Percentiles rank a stretch among this genome's conserved stretches.
phyloP scores from a whole-genome alignment of 2,113 vertebrate species.

The Forbesichthys agassizii region DNA sequence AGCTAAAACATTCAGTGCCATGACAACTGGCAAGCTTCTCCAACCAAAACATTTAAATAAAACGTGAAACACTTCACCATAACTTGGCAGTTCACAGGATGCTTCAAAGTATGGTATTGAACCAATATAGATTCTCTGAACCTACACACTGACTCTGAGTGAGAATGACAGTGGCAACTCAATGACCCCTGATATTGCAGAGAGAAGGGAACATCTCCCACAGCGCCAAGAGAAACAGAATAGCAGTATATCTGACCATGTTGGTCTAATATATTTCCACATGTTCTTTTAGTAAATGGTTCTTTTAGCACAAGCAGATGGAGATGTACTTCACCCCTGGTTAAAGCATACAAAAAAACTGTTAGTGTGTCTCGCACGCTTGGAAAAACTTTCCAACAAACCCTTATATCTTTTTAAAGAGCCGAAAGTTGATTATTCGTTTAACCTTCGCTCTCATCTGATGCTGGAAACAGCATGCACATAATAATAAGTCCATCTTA shows the following conservation, averaged over 20 bases:
- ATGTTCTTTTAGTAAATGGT: conserved; percentile 35
- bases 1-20: conserved; percentile 4
- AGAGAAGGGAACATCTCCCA: conserved; percentile 30
- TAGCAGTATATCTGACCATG: conserved; percentile 17
- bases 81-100: not conserved
- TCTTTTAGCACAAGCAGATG: conserved; percentile 35
- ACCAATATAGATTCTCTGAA: not conserved
- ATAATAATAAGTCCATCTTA: no score
- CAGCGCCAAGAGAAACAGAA: conserved; percentile 40
- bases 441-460: no score
- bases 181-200: conserved; percentile 34
- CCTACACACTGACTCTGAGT: conserved; percentile 20
- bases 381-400: no score
- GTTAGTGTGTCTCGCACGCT: no score
- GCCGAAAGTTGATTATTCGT: no score
- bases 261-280: conserved; percentile 33
- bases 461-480: no score
- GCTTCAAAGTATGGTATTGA: not conserved
- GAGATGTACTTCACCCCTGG: conserved; percentile 5
- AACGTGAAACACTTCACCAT: not conserved
- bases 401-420: no score
- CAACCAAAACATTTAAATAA: conserved; percentile 4
- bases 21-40: conserved; percentile 4
- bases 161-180: conserved; percentile 36
- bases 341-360: conserved; percentile 7